Evolutionary conservation across 2,888 invertebrate genomes (phyloP).

Genomic region (Octodonta nipae): DNA sequence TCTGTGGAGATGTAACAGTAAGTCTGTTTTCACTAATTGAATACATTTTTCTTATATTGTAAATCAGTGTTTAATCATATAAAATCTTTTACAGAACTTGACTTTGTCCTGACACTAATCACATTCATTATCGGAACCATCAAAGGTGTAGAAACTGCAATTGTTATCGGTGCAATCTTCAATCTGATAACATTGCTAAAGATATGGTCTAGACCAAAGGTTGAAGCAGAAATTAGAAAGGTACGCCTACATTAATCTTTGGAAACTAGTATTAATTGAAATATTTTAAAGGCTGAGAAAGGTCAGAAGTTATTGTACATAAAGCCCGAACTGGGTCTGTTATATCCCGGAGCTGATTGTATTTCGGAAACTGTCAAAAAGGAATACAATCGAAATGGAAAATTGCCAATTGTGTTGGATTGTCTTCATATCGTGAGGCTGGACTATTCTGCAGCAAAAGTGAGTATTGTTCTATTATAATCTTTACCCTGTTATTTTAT

Average conservation of each 20-base stretch:
- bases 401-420: constrained; percentile 49
- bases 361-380: constrained; percentile 44
- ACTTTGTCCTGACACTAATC: constrained; percentile 43
- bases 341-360: constrained; percentile 57
- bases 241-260: constrained; percentile 18
- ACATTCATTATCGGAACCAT: constrained; percentile 58
- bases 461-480: too few species aligned
- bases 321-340: constrained; percentile 51
- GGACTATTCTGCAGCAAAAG: constrained; percentile 56
- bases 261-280: constrained; percentile 8
- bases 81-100: constrained; percentile 24
- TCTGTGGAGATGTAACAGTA: constrained; percentile 43
- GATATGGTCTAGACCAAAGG: constrained; percentile 51
- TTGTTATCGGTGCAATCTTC: constrained; percentile 55
- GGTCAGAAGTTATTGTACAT: constrained; percentile 44
- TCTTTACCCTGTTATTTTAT: too few species aligned
- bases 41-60: not conserved
- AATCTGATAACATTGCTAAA: constrained; percentile 53
- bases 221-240: constrained; percentile 18
- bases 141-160: constrained; percentile 65
- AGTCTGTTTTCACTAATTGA: too few species aligned
- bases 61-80: constrained; percentile 1
- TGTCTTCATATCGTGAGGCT: constrained; percentile 48
- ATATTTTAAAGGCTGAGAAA: constrained; percentile 9
- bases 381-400: constrained; percentile 32